Conservation (phyloP, 1,140 invertebrate genomes). For the Nixonia krombeini region DNA sequence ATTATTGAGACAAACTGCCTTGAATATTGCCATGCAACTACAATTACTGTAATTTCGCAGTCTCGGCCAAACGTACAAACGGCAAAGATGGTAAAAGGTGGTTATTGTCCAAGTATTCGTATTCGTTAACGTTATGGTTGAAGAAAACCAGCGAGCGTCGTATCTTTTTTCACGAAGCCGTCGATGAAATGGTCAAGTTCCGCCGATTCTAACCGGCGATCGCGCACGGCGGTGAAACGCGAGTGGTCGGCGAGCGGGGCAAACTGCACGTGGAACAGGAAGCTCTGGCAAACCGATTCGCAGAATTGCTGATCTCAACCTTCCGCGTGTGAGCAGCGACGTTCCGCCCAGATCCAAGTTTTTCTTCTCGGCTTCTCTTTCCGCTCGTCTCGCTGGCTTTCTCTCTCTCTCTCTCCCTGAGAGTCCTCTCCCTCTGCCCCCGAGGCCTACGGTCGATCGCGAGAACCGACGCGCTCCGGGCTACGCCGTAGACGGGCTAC, state of each 20-base stretch:
- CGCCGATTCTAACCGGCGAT: slow-evolving; percentile 26
- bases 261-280: slow-evolving; percentile 41
- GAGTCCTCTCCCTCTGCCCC: too few relatives aligned
- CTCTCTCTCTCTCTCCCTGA: too few relatives aligned
- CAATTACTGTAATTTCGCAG: too few relatives aligned
- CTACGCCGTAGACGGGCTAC: slow-evolving; percentile 25
- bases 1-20: too few relatives aligned
- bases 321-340: slow-evolving; percentile 24
- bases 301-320: slow-evolving; percentile 25
- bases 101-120: too few relatives aligned
- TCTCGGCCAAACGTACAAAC: too few relatives aligned
- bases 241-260: slow-evolving; percentile 25
- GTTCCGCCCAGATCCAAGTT: slow-evolving; percentile 23
- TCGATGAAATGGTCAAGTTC: slow-evolving; percentile 31
- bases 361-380: slow-evolving; percentile 8
- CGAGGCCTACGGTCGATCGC: slow-evolving; percentile 19
- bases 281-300: slow-evolving; percentile 28
- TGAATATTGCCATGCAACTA: too few relatives aligned
- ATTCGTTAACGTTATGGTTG: too few relatives aligned
- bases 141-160: too few relatives aligned
- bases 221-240: slow-evolving; percentile 16
- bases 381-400: slow-evolving; percentile 10
- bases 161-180: background rate
- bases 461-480: slow-evolving; percentile 27
- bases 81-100: too few relatives aligned